These are phyloP conservation scores for Dasypogon diadema DNA, from an alignment of 2,888 invertebrate genomes.

Conservation along the genomic window DNA sequence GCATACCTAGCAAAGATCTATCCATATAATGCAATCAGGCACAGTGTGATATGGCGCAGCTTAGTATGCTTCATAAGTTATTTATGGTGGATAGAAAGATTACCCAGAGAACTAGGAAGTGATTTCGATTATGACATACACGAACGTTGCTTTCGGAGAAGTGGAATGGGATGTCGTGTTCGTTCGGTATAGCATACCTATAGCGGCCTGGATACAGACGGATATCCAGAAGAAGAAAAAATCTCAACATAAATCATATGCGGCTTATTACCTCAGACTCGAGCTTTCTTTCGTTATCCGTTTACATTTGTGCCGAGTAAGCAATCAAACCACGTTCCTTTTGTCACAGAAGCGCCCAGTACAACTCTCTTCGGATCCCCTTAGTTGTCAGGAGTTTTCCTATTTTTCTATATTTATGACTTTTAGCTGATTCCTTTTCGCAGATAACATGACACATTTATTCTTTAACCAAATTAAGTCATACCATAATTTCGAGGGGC, in stretches of 20 bases:
- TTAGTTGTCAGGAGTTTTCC: neutral
- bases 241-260: constrained; percentile 9
- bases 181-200: neutral
- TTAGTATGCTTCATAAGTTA: neutral
- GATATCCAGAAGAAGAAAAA: neutral
- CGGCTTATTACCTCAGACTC: constrained; percentile 1
- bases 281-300: neutral
- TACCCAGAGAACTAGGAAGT: neutral
- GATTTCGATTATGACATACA: constrained; percentile 4
- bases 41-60: neutral
- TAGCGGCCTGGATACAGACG: neutral
- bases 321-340: neutral
- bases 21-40: neutral
- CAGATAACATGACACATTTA: constrained; percentile 5
- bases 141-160: neutral
- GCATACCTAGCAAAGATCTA: constrained; percentile 13
- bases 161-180: neutral
- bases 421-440: neutral
- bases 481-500: neutral
- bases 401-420: neutral
- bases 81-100: constrained; percentile 13
- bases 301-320: constrained; percentile 6
- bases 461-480: constrained; percentile 23
- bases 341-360: neutral
- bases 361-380: neutral